phyloP scores from a whole-genome alignment of 1,140 invertebrate species.

The Augochlora pura region DNA sequence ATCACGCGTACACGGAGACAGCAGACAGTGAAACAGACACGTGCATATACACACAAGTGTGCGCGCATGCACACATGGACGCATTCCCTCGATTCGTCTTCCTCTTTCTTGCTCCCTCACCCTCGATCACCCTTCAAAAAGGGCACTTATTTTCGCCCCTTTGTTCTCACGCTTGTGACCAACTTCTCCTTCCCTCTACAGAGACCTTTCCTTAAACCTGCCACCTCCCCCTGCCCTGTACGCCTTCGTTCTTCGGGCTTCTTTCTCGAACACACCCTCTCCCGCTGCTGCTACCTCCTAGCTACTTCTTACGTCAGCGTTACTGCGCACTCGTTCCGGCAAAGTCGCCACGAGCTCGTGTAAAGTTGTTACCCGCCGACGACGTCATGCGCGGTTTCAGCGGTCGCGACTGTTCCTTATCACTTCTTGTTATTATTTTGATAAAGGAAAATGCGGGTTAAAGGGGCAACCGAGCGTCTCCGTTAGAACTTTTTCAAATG shows the following conservation, averaged over 20 bases:
- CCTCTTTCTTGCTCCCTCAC: conserved; percentile 53
- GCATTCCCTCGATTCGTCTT: conserved; percentile 40
- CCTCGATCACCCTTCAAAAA: conserved; percentile 66
- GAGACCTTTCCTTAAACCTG: conserved; percentile 46
- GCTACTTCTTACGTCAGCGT: conserved; percentile 48
- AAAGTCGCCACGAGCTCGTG: conserved; percentile 40
- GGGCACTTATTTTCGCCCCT: conserved; percentile 68
- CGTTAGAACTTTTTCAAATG: conserved; percentile 24
- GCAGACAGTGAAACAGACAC: too few relatives aligned
- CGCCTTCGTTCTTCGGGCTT: conserved; percentile 32
- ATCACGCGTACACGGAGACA: too few relatives aligned
- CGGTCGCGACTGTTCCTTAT: conserved; percentile 44
- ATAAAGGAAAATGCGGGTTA: conserved; percentile 54
- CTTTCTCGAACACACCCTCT: conserved; percentile 49
- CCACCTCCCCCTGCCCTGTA: conserved; percentile 26
- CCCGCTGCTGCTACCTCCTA: conserved; percentile 28
- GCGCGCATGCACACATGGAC: conserved; percentile 1
- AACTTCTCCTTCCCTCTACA: conserved; percentile 41
- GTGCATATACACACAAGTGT: too few relatives aligned
- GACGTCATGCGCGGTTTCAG: conserved; percentile 41
- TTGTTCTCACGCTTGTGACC: conserved; percentile 66
- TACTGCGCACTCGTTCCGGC: conserved; percentile 49
- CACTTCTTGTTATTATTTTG: conserved; percentile 39
- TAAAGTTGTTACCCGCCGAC: conserved; percentile 38
- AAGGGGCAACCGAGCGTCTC: conserved; percentile 34